Conservation (phyloP, 2,797 vertebrate genomes). For the Hephaestus fuliginosus region DNA sequence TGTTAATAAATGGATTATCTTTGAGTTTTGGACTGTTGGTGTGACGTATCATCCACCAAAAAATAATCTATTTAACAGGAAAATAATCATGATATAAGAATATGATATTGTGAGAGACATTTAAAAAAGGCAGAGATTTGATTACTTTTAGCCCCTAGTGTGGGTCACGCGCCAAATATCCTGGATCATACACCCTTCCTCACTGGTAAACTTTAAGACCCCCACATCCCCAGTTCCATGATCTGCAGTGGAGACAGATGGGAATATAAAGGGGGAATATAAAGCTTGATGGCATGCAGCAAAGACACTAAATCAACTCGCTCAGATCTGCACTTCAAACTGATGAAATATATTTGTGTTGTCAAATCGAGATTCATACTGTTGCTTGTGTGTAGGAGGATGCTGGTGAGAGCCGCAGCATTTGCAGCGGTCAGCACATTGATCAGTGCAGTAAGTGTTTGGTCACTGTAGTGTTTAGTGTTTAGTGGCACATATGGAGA, state of each 20-base stretch:
- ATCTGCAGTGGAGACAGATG: no score
- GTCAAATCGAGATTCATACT: not conserved
- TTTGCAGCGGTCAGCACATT: constrained; percentile 37
- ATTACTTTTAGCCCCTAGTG: not conserved
- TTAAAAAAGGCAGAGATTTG: not conserved
- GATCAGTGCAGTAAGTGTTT: constrained; percentile 46
- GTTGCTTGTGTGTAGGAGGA: not conserved
- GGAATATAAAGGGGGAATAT: no score
- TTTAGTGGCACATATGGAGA: constrained; percentile 31
- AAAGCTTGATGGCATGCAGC: no score
- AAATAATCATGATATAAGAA: not conserved
- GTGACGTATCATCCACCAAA: not conserved
- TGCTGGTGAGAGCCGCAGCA: not conserved
- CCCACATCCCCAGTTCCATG: not conserved
- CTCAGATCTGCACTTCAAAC: no score
- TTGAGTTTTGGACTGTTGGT: not conserved
- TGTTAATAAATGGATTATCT: not conserved
- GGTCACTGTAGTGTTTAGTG: constrained; percentile 23
- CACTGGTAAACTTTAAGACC: not conserved
- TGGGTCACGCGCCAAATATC: not conserved
- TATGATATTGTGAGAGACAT: not conserved
- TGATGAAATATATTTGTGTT: no score
- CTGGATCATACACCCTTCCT: not conserved
- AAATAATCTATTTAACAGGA: not conserved
- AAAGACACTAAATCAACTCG: no score